Base-by-base conservation (phyloP, 2,797 vertebrate genomes). In the Clarias pachynema region DNA sequence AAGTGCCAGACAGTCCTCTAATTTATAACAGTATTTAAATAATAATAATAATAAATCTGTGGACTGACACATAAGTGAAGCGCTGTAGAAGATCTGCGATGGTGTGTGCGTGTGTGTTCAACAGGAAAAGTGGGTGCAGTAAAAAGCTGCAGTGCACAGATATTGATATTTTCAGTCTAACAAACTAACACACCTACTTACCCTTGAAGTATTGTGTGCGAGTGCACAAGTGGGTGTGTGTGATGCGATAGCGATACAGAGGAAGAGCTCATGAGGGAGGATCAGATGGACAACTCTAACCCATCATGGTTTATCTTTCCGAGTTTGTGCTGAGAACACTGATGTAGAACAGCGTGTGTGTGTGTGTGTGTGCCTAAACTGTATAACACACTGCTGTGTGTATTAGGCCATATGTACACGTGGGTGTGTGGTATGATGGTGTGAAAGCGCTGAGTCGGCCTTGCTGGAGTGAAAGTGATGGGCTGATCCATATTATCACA, bases 361-460 rank as follows among this genome's bases (percentile, higher is more conserved):
- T 22, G 18, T 49, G 60, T 79, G 5, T 20, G 14, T 1, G 5
- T 26, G 14, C 24, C n/a, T n/a, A 40, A 62, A 79, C 31, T 9
- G 5, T 18, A 63, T 18, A 60, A 40, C 34, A 63, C 57, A 10
- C 59, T 49, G 60, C 78, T 49, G 60, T 37, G 34, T 60, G 75
- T n/a, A 62, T 62, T 62, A 16, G 75, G 57, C 57, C 31, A 37
- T 34, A 56, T 84, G 44, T 56, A 56, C 15, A 56, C 40, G 44
- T 78, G 29, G 63, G 49, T 26, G 66, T 79, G 10, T 62, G 22
- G 12, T 69, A 60, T 69, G 74, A 56, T 73, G 37, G 60, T 4
- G 26, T 59, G 34, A 82, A 86, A 81, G 34, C 62, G 81, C 79
- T 82, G 83, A 85, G 72, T 81, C 29, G 26, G 72, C 31, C 6